A percentile compares a stretch with the other conserved stretches of the same genome.
Conservation (phyloP, 2,888 invertebrate species). For the Allygus modestus region DNA sequence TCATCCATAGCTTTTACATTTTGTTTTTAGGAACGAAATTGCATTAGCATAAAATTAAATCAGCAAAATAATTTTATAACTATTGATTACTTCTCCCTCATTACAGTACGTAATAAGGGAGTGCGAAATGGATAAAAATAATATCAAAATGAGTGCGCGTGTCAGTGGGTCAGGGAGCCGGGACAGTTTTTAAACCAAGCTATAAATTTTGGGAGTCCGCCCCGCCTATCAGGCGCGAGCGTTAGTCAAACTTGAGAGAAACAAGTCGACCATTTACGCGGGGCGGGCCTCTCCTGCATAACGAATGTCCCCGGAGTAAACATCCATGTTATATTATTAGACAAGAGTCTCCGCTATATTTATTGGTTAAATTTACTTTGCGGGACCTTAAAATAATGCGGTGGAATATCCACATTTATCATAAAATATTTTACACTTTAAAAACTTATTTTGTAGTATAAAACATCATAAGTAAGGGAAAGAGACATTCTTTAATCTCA, state of each 20-base stretch:
- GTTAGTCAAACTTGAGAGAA: neutral
- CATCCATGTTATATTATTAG: slow-evolving; percentile 9
- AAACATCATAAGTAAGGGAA: no score
- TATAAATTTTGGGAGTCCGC: slow-evolving; percentile 2
- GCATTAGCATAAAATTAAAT: no score
- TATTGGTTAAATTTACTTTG: neutral
- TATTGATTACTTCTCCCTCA: no score
- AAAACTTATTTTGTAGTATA: no score
- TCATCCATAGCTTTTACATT: no score
- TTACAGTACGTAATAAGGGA: neutral
- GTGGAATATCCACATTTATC: no score
- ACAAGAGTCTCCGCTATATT: neutral
- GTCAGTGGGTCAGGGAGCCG: slow-evolving; percentile 22
- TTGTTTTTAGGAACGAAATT: no score
- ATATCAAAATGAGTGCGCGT: slow-evolving; percentile 7
- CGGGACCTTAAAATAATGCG: neutral
- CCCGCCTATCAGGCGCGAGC: slow-evolving; percentile 4
- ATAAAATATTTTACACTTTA: no score
- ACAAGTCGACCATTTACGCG: slow-evolving; percentile 6
- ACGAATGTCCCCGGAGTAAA: neutral
- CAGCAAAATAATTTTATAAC: no score
- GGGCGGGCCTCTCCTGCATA: neutral
- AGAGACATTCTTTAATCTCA: no score
- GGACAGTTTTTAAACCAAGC: neutral
- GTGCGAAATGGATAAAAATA: slow-evolving; percentile 1